Base-by-base conservation (phyloP, 2,797 vertebrate species). In the Hirundo rustica region DNA sequence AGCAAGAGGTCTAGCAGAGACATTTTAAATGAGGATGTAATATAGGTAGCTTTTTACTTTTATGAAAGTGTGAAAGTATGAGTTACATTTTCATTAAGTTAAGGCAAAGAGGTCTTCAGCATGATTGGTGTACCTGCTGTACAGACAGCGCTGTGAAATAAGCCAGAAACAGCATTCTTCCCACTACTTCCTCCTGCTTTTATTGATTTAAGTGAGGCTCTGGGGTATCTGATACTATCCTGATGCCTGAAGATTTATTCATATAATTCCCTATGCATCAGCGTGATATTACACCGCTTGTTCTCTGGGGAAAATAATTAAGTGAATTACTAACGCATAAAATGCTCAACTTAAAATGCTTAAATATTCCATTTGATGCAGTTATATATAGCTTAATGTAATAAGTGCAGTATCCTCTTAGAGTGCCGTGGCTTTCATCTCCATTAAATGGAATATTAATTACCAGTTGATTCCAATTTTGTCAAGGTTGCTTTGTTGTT, bases 341-440 rank as follows among this genome's bases (percentile, higher is more conserved):
- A 97, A 94, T 79, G 93, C 95, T 95, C 85, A 50, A 91, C 93
- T 93, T 96, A 97, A 97, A 97, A 95, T 92, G 91, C 92, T 97
- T 97, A 96, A 94, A 92, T 96, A 97, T 97, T 97, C 97, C 92
- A 96, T 97, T 94, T 97, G 97, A 96, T 38, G 88, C 94, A 85
- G 94, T 95, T 94, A 94, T 95, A 94, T 96, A 92, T 96, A 96
- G 95, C 51, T 91, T 89, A 89, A 85, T 70, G 81, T 66, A 92
- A 32, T 85, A 97, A 93, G n/a, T 78, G 29, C 55, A 74, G 61
- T 34, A 80, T 86, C 62, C 40, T 92, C 58, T 75, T 64, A 51
- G 83, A 93, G 66, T 20, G 26, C 72, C 73, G 60, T 73, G 51
- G 61, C 74, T 96, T 95, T 95, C 72, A 85, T 91, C 86, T 88